These are phyloP conservation scores for Parauchenoglanis ngamensis DNA, from an alignment of 2,797 vertebrate species.

Conservation along the genomic window DNA sequence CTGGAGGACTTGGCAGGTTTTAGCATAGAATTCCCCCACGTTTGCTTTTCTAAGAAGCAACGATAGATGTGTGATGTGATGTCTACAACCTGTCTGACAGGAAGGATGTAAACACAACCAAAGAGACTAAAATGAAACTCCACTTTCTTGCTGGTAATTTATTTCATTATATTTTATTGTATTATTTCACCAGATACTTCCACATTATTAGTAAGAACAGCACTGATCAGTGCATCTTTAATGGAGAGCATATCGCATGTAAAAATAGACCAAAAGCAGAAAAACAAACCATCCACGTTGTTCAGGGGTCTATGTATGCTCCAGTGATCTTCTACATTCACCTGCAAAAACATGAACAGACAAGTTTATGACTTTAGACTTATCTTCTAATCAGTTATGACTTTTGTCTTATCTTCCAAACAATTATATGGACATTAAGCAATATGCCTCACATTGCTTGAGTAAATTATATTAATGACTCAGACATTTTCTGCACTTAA, in stretches of 20 bases:
- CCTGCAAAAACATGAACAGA: conserved; percentile 8
- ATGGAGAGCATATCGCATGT: neutral
- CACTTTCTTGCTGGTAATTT: neutral
- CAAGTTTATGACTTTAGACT: neutral
- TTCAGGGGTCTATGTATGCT: neutral
- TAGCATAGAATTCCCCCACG: neutral
- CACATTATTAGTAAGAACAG: neutral
- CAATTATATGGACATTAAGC: neutral
- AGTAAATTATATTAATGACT: neutral
- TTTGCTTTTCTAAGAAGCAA: neutral
- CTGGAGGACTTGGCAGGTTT: no score
- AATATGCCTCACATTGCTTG: neutral
- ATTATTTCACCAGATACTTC: neutral
- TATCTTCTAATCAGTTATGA: neutral
- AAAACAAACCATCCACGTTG: conserved; percentile 23
- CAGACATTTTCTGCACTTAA: neutral
- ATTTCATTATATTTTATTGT: neutral
- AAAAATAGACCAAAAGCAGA: neutral
- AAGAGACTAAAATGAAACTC: neutral
- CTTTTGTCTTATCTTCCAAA: neutral
- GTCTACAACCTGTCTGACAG: neutral
- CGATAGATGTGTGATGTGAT: neutral
- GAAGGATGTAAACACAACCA: neutral
- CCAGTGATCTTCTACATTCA: neutral
- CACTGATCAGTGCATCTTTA: neutral